These are phyloP conservation scores for Corynorhinus townsendii DNA, from an alignment of 2,113 vertebrate species.

Conservation along the genomic window DNA sequence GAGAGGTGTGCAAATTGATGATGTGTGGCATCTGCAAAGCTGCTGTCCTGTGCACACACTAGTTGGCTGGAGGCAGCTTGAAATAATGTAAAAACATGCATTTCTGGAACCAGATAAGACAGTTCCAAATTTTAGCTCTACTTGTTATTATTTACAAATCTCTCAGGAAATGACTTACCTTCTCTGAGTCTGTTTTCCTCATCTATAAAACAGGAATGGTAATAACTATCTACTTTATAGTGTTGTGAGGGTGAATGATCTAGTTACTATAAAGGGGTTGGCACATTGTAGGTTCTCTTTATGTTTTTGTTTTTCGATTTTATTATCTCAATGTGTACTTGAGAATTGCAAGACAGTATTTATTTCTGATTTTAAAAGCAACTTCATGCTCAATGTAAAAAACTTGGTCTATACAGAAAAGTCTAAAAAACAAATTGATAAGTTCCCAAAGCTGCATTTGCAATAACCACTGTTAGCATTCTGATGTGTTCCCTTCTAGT, in stretches of 20 bases:
- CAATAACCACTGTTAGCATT: neutral
- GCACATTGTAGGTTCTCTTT: neutral
- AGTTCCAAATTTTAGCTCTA: neutral
- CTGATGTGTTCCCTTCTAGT: neutral
- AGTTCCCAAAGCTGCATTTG: neutral
- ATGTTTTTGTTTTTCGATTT: neutral
- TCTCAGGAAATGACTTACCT: neutral
- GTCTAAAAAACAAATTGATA: neutral
- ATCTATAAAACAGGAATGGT: neutral
- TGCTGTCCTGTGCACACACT: neutral
- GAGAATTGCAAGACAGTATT: neutral
- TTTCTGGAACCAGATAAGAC: neutral
- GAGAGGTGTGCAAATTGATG: neutral
- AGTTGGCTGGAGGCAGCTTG: neutral
- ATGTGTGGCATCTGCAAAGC: neutral
- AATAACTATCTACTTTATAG: neutral
- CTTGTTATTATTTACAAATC: neutral
- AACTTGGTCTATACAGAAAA: neutral
- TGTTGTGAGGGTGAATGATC: neutral
- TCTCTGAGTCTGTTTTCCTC: neutral
- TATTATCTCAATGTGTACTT: neutral
- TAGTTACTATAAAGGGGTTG: neutral
- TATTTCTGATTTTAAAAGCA: conserved; percentile 8
- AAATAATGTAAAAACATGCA: neutral
- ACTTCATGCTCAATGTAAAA: neutral